These are phyloP conservation scores for Plotosus lineatus DNA, from an alignment of 2,113 vertebrate genomes.

Conservation along the genomic window DNA sequence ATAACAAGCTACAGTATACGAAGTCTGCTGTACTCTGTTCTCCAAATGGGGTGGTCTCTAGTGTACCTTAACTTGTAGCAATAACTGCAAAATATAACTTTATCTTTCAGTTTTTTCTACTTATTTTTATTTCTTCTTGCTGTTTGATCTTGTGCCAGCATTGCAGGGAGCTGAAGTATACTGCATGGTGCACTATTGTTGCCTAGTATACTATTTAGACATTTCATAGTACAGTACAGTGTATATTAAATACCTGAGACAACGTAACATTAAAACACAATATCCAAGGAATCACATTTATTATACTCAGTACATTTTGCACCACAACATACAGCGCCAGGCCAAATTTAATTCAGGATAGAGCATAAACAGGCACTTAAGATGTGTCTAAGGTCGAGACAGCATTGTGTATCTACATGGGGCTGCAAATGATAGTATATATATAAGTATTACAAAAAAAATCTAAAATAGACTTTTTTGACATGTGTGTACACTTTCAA, in stretches of 20 bases:
- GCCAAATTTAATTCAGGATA: background rate
- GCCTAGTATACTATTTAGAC: background rate
- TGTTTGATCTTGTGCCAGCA: too few relatives aligned
- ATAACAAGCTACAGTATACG: too few relatives aligned
- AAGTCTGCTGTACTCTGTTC: too few relatives aligned
- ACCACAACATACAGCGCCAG: background rate
- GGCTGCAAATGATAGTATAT: too few relatives aligned
- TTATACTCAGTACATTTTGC: background rate
- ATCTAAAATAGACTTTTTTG: too few relatives aligned
- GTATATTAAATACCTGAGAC: background rate
- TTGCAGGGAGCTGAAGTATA: background rate
- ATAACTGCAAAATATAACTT: background rate
- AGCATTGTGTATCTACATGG: too few relatives aligned
- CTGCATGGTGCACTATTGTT: background rate
- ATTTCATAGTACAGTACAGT: background rate
- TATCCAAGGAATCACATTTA: background rate
- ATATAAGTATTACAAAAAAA: too few relatives aligned
- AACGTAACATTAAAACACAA: background rate
- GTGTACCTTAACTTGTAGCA: background rate
- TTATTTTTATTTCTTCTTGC: too few relatives aligned
- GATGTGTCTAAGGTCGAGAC: background rate
- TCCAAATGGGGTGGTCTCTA: too few relatives aligned
- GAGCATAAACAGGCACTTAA: background rate
- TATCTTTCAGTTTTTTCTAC: background rate
- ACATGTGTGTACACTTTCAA: too few relatives aligned